Conservation (phyloP, 1,140 invertebrate species). For the Drosophila mojavensis region DNA sequence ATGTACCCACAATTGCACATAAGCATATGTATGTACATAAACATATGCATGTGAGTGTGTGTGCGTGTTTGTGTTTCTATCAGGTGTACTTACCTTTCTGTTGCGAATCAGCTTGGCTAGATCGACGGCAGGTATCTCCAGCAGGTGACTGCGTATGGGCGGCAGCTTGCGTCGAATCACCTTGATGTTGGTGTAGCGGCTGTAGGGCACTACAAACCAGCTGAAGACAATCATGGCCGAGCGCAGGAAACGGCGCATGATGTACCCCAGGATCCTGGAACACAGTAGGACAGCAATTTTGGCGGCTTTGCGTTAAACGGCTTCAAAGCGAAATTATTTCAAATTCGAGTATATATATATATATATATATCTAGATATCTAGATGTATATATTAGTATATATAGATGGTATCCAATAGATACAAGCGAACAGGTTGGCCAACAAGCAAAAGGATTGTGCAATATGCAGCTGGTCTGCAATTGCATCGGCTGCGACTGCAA, state of each 20-base stretch:
- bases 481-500: conserved; percentile 24
- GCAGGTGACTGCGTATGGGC: conserved; percentile 86
- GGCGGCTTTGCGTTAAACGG: conserved; percentile 59
- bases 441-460: conserved; percentile 71
- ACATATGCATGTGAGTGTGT: no score
- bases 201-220: conserved; percentile 84
- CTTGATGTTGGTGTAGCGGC: conserved; percentile 86
- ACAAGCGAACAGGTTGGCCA: conserved; percentile 65
- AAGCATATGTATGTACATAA: not conserved
- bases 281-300: conserved; percentile 84
- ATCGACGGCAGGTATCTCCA: conserved; percentile 87
- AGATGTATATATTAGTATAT: not conserved
- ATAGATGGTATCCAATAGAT: not conserved
- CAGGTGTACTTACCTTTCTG: conserved; percentile 85
- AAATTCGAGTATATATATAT: conserved; percentile 9
- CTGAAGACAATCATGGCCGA: conserved; percentile 84
- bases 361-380: conserved; percentile 3
- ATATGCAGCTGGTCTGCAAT: conserved; percentile 71
- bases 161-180: conserved; percentile 86
- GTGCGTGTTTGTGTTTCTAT: conserved; percentile 2
- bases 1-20: not conserved
- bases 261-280: conserved; percentile 84
- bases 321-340: conserved; percentile 31
- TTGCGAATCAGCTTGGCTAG: conserved; percentile 87
- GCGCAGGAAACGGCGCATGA: conserved; percentile 83